A percentile compares a stretch with the other conserved stretches of the same genome.
phyloP scores from a whole-genome alignment of 1,140 invertebrate species.

The Xylocopa sonorina region DNA sequence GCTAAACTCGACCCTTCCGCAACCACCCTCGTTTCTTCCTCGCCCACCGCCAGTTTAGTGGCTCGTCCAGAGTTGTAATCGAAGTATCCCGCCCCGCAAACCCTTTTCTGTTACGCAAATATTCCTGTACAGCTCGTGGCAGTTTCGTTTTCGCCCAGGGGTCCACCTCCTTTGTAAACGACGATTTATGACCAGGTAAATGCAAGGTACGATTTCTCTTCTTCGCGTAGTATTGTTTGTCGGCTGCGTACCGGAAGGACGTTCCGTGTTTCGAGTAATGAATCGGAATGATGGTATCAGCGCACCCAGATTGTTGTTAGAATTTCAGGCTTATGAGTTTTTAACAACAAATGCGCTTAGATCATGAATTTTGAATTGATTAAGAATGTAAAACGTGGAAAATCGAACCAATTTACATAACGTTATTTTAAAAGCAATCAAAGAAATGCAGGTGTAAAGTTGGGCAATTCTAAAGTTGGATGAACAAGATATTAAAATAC shows the following conservation, averaged over 20 bases:
- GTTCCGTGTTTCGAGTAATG: neutral
- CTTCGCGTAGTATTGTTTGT: conserved; percentile 37
- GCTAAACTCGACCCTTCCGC: conserved; percentile 75
- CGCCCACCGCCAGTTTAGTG: conserved; percentile 35
- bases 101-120: neutral
- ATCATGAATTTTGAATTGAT: too few species aligned
- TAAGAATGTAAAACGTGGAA: too few species aligned
- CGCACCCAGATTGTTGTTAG: too few species aligned
- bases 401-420: neutral
- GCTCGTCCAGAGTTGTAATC: conserved; percentile 45
- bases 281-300: too few species aligned
- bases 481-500: too few species aligned
- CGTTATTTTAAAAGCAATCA: neutral
- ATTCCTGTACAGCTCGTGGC: conserved; percentile 10
- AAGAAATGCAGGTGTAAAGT: neutral
- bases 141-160: neutral
- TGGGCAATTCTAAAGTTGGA: neutral
- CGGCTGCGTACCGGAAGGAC: neutral
- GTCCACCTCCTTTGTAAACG: neutral
- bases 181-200: conserved; percentile 56
- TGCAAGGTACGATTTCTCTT: conserved; percentile 13
- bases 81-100: neutral
- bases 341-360: too few species aligned
- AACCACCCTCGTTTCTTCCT: conserved; percentile 58
- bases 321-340: too few species aligned